Conservation (phyloP, 2,113 vertebrate species). For the Engraulis encrasicolus region DNA sequence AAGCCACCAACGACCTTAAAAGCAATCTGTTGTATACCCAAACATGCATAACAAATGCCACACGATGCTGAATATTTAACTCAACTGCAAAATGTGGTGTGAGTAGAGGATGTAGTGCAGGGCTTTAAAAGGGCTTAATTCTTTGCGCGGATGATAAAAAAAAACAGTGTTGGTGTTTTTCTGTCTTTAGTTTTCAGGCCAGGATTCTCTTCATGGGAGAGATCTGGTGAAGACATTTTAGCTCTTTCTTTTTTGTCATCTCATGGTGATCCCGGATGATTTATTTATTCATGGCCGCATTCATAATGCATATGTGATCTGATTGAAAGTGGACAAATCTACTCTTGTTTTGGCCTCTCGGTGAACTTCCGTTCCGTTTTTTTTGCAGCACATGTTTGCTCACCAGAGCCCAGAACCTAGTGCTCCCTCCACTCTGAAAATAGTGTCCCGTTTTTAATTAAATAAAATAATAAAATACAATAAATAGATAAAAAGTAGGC, state of each 20-base stretch:
- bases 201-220: background rate
- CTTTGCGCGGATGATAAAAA: background rate
- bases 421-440: constrained; percentile 10
- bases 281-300: constrained; percentile 77
- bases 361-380: constrained; percentile 63
- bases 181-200: background rate
- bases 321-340: constrained; percentile 80
- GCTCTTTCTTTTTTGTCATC: constrained; percentile 48
- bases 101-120: no score
- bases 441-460: no score
- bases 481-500: no score
- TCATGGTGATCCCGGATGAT: constrained; percentile 73
- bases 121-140: background rate
- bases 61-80: background rate
- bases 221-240: background rate
- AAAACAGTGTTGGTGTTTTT: no score
- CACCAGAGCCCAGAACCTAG: background rate
- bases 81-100: constrained; percentile 3
- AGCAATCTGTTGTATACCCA: background rate
- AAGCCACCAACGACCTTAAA: background rate
- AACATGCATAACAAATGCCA: constrained; percentile 15
- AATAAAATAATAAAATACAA: background rate
- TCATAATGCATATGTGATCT: constrained; percentile 78
- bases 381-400: background rate
- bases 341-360: constrained; percentile 69